phyloP scores from a whole-genome alignment of 2,797 vertebrate species.

The Rhabdomys pumilio region DNA sequence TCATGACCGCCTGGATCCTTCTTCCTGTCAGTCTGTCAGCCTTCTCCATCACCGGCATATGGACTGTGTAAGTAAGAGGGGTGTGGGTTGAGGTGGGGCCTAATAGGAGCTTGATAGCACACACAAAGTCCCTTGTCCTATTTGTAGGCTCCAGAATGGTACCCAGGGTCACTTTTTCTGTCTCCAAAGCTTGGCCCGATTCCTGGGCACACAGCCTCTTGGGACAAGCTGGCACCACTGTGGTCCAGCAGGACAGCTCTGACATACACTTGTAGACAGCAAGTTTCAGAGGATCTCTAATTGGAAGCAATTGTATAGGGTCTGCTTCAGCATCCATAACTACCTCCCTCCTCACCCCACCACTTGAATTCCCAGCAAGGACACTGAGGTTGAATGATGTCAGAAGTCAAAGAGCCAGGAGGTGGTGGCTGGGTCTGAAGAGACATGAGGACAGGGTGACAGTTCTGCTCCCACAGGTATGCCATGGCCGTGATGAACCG shows the following conservation, averaged over 20 bases:
- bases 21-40: slow-evolving; percentile 97
- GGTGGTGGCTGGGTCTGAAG: not conserved
- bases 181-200: slow-evolving; percentile 66
- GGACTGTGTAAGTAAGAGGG: slow-evolving; percentile 95
- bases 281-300: slow-evolving; percentile 19
- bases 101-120: slow-evolving; percentile 4
- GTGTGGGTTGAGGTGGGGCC: not conserved
- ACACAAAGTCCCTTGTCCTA: slow-evolving; percentile 68
- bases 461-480: slow-evolving; percentile 89
- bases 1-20: slow-evolving; percentile 98
- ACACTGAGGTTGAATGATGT: not conserved
- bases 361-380: not conserved
- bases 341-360: not conserved
- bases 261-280: slow-evolving; percentile 29
- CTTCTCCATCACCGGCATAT: slow-evolving; percentile 98
- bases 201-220: slow-evolving; percentile 73
- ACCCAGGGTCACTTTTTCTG: slow-evolving; percentile 62
- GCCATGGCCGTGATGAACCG: slow-evolving; percentile 98
- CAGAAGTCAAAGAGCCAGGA: not conserved
- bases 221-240: slow-evolving; percentile 73
- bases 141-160: slow-evolving; percentile 40
- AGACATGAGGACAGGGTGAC: not conserved
- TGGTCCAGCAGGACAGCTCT: slow-evolving; percentile 7
- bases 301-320: not conserved
- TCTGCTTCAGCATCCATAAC: not conserved